Percentiles rank a stretch among this genome's conserved stretches.
These are phyloP conservation scores for Neuroterus valhalla DNA, from an alignment of 1,140 invertebrate species.

Conservation along the genomic window DNA sequence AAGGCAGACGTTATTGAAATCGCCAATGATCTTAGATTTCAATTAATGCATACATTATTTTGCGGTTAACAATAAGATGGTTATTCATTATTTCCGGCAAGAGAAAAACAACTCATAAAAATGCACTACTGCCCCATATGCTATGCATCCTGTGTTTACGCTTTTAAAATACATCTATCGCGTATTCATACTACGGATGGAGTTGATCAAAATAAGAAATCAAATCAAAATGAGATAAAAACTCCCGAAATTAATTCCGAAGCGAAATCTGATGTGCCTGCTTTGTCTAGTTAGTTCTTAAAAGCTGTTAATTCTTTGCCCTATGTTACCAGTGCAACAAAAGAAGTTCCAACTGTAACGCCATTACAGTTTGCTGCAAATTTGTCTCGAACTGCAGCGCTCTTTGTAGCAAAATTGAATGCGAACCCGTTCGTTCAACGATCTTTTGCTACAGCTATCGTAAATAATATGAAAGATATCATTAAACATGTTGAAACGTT, in stretches of 20 bases:
- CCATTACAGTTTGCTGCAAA: not conserved
- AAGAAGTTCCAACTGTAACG: not conserved
- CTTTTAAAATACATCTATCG: not conserved
- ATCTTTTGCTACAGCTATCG: not conserved
- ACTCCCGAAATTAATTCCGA: too few species aligned
- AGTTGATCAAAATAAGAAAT: not conserved
- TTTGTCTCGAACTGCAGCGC: not conserved
- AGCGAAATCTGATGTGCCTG: too few species aligned
- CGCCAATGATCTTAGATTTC: slow-evolving; percentile 9
- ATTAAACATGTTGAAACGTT: not conserved
- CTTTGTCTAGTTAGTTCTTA: too few species aligned
- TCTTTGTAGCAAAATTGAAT: slow-evolving; percentile 14
- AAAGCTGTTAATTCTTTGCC: too few species aligned
- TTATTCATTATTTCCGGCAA: too few species aligned
- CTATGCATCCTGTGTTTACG: not conserved
- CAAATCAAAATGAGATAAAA: not conserved
- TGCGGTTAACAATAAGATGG: not conserved
- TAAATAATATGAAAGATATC: slow-evolving; percentile 11
- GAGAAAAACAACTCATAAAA: too few species aligned
- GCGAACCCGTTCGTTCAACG: not conserved
- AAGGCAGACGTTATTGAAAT: slow-evolving; percentile 13
- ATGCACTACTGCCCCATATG: not conserved
- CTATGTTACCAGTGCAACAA: too few species aligned
- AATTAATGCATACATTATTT: too few species aligned
- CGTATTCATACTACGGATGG: not conserved